Evolutionary conservation across 1,140 invertebrate species (phyloP), one percentile per base, ranked within the genome.

Genomic region (Nixonia krombeini): DNA sequence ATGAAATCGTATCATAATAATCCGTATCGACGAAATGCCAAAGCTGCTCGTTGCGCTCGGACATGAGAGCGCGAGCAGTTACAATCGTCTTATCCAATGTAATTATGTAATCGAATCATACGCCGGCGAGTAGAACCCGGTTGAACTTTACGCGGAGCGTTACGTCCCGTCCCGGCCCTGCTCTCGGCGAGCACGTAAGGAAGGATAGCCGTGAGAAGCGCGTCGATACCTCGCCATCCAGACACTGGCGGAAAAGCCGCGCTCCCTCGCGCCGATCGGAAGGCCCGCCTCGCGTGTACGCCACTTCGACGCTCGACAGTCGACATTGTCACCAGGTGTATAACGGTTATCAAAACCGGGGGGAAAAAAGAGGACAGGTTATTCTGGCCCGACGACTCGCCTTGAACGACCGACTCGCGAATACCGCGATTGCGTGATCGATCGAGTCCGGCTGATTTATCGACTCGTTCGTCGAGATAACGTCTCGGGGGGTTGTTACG

Each of bases 51-150:
- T n/a, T n/a, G n/a, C n/a, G n/a, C n/a, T n/a, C n/a, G n/a, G n/a
- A n/a, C n/a, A n/a, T n/a, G n/a, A n/a, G n/a, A n/a, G n/a, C n/a
- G 6, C 6, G 6, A 3, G 21, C 21, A 21, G 21, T 3, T 37
- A 65, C 62, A 58, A 53, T 56, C 69, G 69, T 74, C 61, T 76
- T 76, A 72, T 72, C 57, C 66, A 70, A 75, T 61, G 51, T 78
- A 80, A 80, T 82, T 81, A 81, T 75, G 67, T 80, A 81, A 82
- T 74, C 70, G 66, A 77, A 80, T 76, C 71, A 74, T 78, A 74
- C 65, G 55, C 49, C 46, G 44, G 45, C 33, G 53, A 64, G 64
- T 53, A 70, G 56, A 67, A 73, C 45, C 67, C 44, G 72, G 63
- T 75, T 80, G 78, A 80, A 80, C 78, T 80, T 80, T 80, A 70